phyloP scores from a whole-genome alignment of 1,140 invertebrate genomes.

The Meloidogyne exigua region DNA sequence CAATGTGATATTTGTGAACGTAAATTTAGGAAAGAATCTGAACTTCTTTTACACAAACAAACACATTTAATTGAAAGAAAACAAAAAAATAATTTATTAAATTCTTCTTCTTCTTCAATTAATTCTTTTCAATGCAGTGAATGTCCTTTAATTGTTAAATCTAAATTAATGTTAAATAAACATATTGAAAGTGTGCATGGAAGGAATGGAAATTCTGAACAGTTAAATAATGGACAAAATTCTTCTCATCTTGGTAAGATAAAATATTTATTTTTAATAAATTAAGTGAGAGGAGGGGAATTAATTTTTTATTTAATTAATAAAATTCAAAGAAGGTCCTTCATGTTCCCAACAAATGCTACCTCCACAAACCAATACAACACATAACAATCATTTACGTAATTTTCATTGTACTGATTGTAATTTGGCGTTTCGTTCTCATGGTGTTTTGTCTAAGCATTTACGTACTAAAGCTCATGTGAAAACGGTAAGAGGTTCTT shows the following conservation, averaged over 20 bases:
- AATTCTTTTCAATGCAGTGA: conserved; percentile 46
- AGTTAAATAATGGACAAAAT: conserved; percentile 6
- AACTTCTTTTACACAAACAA: conserved; percentile 53
- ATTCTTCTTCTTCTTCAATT: background rate
- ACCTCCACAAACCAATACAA: background rate
- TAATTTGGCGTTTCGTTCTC: conserved; percentile 90
- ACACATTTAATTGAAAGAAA: conserved; percentile 57
- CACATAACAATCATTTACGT: conserved; percentile 24
- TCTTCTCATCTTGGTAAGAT: background rate
- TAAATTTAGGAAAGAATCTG: conserved; percentile 56
- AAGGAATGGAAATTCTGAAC: background rate
- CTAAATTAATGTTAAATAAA: conserved; percentile 42
- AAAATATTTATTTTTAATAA: too few relatives aligned
- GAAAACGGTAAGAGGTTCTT: conserved; percentile 70
- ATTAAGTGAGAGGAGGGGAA: too few relatives aligned
- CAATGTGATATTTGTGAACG: conserved; percentile 53
- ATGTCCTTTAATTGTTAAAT: conserved; percentile 35
- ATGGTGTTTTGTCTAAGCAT: conserved; percentile 92
- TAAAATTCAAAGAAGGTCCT: background rate
- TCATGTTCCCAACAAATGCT: conserved; percentile 12
- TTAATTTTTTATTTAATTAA: background rate
- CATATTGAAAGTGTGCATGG: conserved; percentile 47
- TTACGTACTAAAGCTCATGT: conserved; percentile 93
- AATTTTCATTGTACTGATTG: conserved; percentile 77
- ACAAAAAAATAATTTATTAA: background rate